Conservation (phyloP, 2,797 vertebrate genomes). For the Liparis tanakae region DNA sequence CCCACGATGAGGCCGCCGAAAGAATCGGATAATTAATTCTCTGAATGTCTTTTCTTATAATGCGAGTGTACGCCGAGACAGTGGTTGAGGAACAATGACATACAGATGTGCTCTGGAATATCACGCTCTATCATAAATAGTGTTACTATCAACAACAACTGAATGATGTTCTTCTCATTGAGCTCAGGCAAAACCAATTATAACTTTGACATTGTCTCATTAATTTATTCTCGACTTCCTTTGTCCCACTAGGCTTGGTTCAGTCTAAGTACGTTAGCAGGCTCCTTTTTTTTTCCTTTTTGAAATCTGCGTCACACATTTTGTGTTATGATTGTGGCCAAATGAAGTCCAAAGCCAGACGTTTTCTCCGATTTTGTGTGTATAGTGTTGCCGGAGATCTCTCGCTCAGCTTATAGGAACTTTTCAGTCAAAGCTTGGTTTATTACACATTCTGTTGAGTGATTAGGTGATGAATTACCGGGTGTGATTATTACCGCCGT, state of each 20-base stretch:
- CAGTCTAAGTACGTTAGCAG: conserved; percentile 4
- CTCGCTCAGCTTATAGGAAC: conserved; percentile 25
- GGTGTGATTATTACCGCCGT: conserved; percentile 48
- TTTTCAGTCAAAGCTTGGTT: conserved; percentile 20
- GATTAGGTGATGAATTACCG: conserved; percentile 48
- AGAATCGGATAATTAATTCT: conserved; percentile 63
- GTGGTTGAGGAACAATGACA: conserved; percentile 68
- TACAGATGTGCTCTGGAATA: conserved; percentile 63
- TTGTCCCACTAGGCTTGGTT: conserved; percentile 9
- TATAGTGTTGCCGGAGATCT: conserved; percentile 6
- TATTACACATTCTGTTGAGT: conserved; percentile 45
- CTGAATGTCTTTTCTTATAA: conserved; percentile 59
- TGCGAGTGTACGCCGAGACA: conserved; percentile 65
- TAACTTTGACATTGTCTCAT: conserved; percentile 35
- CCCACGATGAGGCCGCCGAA: conserved; percentile 47
- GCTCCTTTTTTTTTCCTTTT: conserved; percentile 26
- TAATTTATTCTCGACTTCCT: conserved; percentile 24
- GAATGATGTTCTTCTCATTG: conserved; percentile 31
- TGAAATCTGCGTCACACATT: conserved; percentile 18
- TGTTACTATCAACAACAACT: conserved; percentile 53
- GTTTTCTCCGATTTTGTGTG: conserved; percentile 17
- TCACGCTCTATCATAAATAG: conserved; percentile 52
- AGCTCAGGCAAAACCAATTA: conserved; percentile 50
- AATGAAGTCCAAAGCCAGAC: conserved; percentile 3
- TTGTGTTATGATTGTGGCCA: conserved; percentile 5